A percentile compares a stretch with the other conserved stretches of the same genome.
phyloP scores from a whole-genome alignment of 1,140 invertebrate genomes.

The Oreohelix idahoensis region DNA sequence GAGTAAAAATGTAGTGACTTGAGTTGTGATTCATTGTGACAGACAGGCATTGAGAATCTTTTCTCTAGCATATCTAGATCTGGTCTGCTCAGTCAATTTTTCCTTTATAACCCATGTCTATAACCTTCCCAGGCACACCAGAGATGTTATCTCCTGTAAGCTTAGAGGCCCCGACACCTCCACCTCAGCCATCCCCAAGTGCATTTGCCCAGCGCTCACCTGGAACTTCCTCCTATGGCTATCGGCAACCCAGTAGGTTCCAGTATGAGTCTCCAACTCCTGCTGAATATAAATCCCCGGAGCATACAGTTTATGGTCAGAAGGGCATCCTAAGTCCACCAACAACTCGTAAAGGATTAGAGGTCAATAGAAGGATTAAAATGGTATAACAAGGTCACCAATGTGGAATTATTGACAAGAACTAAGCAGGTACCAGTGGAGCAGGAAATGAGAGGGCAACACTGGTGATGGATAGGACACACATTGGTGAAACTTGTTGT shows the following conservation, averaged over 20 bases:
- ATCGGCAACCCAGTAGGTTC: slow-evolving; percentile 36
- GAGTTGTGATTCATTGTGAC: too few species aligned
- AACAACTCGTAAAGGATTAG: slow-evolving; percentile 3
- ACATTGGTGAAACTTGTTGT: too few species aligned
- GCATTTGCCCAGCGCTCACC: slow-evolving; percentile 56
- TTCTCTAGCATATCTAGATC: slow-evolving; percentile 79
- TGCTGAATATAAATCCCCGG: slow-evolving; percentile 24
- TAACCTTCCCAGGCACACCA: slow-evolving; percentile 57
- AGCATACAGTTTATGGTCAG: slow-evolving; percentile 38
- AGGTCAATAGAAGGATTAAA: too few species aligned
- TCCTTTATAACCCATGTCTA: too few species aligned
- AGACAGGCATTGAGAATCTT: too few species aligned
- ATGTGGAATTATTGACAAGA: too few species aligned
- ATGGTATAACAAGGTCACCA: too few species aligned
- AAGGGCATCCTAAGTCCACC: slow-evolving; percentile 14
- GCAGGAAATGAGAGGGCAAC: too few species aligned
- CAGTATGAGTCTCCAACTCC: not conserved
- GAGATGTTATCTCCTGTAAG: slow-evolving; percentile 68
- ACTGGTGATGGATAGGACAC: too few species aligned
- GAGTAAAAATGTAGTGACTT: too few species aligned
- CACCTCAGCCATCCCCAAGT: slow-evolving; percentile 67
- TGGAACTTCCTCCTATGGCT: slow-evolving; percentile 19
- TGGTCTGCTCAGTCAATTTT: too few species aligned
- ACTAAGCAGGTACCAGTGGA: too few species aligned
- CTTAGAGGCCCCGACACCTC: slow-evolving; percentile 65